Conservation (phyloP, 2,797 vertebrate genomes). For the Euphonia xanthogaster region DNA sequence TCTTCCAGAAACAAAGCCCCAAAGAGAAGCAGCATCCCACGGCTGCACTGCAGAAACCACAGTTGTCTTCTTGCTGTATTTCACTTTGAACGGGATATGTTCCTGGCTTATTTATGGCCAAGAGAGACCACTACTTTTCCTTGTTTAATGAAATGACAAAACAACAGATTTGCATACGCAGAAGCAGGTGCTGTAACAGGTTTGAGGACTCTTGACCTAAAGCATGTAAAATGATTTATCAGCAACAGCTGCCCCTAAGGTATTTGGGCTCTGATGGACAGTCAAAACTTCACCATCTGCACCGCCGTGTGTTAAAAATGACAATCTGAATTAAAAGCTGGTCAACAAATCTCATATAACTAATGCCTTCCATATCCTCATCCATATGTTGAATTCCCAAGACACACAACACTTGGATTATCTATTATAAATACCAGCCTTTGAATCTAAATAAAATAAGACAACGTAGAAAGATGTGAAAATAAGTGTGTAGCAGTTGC, state of each 20-base stretch:
- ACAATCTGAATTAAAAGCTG: conserved; percentile 89
- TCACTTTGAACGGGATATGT: conserved; percentile 78
- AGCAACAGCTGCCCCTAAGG: conserved; percentile 89
- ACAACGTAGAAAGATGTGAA: neutral
- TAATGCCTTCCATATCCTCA: conserved; percentile 81
- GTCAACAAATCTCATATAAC: conserved; percentile 84
- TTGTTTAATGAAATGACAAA: conserved; percentile 93
- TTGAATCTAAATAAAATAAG: neutral
- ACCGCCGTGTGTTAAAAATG: conserved; percentile 85
- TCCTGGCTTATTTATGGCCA: conserved; percentile 85
- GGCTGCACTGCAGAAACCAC: conserved; percentile 72
- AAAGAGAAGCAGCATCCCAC: conserved; percentile 76
- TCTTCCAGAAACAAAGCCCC: conserved; percentile 79
- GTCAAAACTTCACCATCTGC: conserved; percentile 89
- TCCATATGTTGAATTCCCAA: conserved; percentile 77
- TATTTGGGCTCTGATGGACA: conserved; percentile 84
- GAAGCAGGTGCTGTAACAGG: conserved; percentile 96
- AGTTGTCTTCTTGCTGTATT: conserved; percentile 73
- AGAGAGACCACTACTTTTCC: conserved; percentile 82
- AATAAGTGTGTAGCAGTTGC: neutral
- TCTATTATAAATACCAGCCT: conserved; percentile 33
- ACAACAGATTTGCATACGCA: conserved; percentile 93
- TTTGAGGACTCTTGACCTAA: conserved; percentile 91
- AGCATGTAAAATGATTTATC: conserved; percentile 83
- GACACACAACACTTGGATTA: conserved; percentile 27